phyloP scores from a whole-genome alignment of 2,888 invertebrate species.

The Ferdinandea cuprea region DNA sequence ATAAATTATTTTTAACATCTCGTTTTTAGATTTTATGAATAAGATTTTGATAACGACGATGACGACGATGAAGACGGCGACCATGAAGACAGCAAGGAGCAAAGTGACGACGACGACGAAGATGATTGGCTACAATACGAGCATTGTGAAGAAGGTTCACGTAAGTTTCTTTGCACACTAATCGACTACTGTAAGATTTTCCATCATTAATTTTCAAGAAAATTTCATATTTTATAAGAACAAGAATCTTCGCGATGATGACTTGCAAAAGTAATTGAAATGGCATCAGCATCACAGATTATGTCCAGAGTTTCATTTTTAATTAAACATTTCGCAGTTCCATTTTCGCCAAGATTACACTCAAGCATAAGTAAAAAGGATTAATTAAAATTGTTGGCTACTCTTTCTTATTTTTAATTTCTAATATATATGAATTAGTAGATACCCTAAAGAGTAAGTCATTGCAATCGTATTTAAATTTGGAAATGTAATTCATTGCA shows the following conservation, averaged over 20 bases:
- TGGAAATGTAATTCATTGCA: no score
- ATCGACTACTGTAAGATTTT: slow-evolving; percentile 29
- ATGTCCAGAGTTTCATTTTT: slow-evolving; percentile 14
- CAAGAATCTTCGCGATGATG: not conserved
- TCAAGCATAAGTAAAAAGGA: not conserved
- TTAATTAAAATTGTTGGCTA: slow-evolving; percentile 18
- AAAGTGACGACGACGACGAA: no score
- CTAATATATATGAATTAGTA: no score
- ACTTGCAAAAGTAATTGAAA: slow-evolving; percentile 26
- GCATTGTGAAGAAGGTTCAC: not conserved
- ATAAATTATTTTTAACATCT: slow-evolving; percentile 44
- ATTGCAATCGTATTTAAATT: no score
- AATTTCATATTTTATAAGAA: slow-evolving; percentile 20
- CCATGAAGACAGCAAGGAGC: no score
- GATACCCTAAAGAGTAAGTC: no score
- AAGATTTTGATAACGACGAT: not conserved
- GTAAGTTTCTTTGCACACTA: not conserved
- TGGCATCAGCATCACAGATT: slow-evolving; percentile 13
- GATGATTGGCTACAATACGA: no score
- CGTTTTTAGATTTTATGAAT: slow-evolving; percentile 3
- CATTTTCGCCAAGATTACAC: not conserved
- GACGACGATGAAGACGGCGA: no score
- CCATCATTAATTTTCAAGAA: slow-evolving; percentile 27
- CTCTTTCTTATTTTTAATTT: not conserved
- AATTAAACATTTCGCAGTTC: slow-evolving; percentile 19